A percentile compares a stretch with the other conserved stretches of the same genome.
Evolutionary conservation across 2,797 vertebrate genomes (phyloP).

Genomic region (Cyprinella venusta): DNA sequence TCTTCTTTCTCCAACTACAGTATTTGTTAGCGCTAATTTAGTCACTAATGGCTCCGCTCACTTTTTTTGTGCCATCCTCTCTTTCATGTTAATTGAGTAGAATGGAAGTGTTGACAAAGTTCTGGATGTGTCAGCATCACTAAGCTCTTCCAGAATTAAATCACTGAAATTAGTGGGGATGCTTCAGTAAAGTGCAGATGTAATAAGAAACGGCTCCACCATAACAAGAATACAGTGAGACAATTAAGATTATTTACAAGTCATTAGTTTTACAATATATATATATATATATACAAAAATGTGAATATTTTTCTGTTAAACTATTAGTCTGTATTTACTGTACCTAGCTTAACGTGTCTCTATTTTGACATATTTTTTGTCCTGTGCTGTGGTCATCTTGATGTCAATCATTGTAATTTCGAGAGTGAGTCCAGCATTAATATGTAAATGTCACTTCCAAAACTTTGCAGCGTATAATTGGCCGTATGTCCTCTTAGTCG

Average conservation of each 20-base stretch:
- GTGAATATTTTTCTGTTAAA: not conserved
- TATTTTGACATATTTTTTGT: not conserved
- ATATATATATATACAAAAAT: not conserved
- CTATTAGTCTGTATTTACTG: not conserved
- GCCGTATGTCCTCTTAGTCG: not conserved
- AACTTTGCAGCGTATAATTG: not conserved
- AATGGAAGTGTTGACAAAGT: not conserved
- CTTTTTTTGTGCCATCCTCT: constrained; percentile 1
- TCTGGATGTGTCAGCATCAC: constrained; percentile 19
- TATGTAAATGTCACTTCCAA: not conserved
- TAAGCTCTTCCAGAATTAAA: not conserved
- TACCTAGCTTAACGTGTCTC: not conserved
- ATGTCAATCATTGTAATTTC: not conserved
- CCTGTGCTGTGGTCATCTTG: not conserved
- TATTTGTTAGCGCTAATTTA: not conserved
- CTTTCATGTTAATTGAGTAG: constrained; percentile 3
- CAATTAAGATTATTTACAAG: not conserved
- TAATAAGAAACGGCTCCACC: not conserved
- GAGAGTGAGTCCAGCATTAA: too few species aligned
- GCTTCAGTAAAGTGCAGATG: not conserved
- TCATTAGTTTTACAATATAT: too few species aligned
- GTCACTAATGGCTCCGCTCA: not conserved
- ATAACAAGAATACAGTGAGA: not conserved
- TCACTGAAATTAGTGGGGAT: not conserved
- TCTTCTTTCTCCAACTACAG: not conserved